Base-by-base conservation (phyloP, 1,140 invertebrate species). In the Panulirus ornatus region DNA sequence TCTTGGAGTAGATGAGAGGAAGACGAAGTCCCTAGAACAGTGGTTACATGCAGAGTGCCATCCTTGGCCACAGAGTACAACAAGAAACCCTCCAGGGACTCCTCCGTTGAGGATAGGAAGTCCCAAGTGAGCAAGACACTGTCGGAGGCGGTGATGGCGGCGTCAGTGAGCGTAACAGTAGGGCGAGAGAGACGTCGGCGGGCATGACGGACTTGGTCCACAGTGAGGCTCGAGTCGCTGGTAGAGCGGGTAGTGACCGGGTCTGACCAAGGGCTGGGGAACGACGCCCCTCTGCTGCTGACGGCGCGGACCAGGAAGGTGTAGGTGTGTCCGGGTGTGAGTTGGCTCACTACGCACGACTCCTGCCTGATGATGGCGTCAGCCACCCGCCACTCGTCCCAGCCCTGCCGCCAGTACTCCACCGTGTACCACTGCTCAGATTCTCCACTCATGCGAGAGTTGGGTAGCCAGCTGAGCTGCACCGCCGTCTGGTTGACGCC, bases 11-110 rank as follows among this genome's bases (percentile, higher is more conserved):
- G 78, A 40, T 92, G 91, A 19, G 91, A 92, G 30, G 88, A 87
- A 8, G 88, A 90, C 9, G 91, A 86, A 14, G 85, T 51, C 11
- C 91, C 91, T n/a, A 92, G 79, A 14, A 88, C 85, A 19, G 85
- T 88, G 40, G 85, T 42, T 76, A 88, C 76, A 9, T 88, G 51
- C 19, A 81, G 40, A 44, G 51, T 66, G 22, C 85, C 85, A 14
- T 22, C 75, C 54, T 78, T 36, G n/a, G 44, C 22, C 58, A 88
- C 76, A 8, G 73, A 66, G 58, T 88, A 88, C 54, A 88, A 75
- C 58, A 88, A 34, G n/a, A 88, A 54, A 9, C 85, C 85, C 42
- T 88, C 85, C 75, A 88, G 34, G 27, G 51, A 40, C 30, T 42
- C 84, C 36, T 88, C 85, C 22, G 38, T 38, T 3, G 85, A 38